Evolutionary conservation across 2,113 vertebrate genomes (phyloP).

Genomic region (Dissostichus mawsoni): DNA sequence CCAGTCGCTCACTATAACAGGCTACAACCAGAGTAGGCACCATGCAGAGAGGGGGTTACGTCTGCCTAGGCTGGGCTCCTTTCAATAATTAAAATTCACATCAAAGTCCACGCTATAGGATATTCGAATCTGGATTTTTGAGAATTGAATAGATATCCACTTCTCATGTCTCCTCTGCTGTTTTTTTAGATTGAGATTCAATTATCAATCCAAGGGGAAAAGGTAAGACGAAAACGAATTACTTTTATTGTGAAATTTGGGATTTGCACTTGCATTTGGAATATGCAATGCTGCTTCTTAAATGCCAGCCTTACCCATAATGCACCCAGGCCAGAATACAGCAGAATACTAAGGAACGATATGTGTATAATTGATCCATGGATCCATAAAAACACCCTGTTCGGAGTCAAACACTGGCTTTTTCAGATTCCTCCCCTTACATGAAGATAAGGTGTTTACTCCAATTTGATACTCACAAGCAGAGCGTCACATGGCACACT

Average conservation of each 20-base stretch:
- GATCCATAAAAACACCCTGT: conserved; percentile 4
- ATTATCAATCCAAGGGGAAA: neutral
- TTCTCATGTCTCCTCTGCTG: neutral
- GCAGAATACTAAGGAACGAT: conserved; percentile 7
- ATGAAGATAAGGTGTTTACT: conserved; percentile 17
- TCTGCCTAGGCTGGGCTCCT: conserved; percentile 14
- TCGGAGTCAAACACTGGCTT: conserved; percentile 5
- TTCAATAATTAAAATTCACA: conserved; percentile 17
- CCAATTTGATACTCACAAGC: neutral
- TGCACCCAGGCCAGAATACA: conserved; percentile 7
- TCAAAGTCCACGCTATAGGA: neutral
- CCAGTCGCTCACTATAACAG: conserved; percentile 55
- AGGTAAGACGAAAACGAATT: neutral
- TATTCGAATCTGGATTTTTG: neutral
- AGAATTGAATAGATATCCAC: neutral
- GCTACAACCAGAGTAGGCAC: conserved; percentile 75
- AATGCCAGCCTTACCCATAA: conserved; percentile 16
- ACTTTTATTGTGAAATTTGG: neutral
- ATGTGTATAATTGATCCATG: neutral
- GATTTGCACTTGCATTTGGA: neutral
- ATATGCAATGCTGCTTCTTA: neutral
- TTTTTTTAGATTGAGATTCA: neutral
- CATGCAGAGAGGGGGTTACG: conserved; percentile 72
- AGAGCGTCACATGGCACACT: neutral
- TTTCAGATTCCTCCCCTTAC: neutral